These are phyloP conservation scores for Pandemis heparana DNA, from an alignment of 2,888 invertebrate species.

Conservation along the genomic window DNA sequence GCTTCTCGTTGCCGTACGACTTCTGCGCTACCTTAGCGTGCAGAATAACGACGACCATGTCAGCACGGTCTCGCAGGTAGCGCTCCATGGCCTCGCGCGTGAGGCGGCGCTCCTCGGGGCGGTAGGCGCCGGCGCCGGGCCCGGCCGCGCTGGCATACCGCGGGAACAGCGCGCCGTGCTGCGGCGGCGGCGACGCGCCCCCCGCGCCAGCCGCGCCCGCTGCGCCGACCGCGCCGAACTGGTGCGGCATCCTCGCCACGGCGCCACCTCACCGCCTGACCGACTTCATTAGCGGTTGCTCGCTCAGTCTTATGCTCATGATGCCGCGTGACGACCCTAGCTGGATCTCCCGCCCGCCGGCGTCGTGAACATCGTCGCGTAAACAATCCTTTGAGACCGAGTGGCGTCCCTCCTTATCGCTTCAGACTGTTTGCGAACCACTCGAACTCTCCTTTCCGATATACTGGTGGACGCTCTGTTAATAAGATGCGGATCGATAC, in stretches of 20 bases:
- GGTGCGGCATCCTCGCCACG: slow-evolving; percentile 91
- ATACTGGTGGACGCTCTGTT: slow-evolving; percentile 25
- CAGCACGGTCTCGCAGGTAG: slow-evolving; percentile 96
- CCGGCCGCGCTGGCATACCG: slow-evolving; percentile 87
- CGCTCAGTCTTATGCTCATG: slow-evolving; percentile 49
- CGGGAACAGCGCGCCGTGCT: slow-evolving; percentile 86
- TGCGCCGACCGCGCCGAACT: slow-evolving; percentile 89
- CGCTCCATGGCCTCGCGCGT: slow-evolving; percentile 98
- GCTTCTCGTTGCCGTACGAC: slow-evolving; percentile 99
- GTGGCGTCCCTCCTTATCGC: slow-evolving; percentile 56
- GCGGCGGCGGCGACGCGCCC: slow-evolving; percentile 85
- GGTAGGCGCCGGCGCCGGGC: slow-evolving; percentile 87
- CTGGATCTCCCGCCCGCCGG: slow-evolving; percentile 49
- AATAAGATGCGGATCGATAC: slow-evolving; percentile 70
- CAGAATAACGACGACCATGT: slow-evolving; percentile 98
- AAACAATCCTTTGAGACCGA: slow-evolving; percentile 42
- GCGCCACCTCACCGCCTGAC: slow-evolving; percentile 74
- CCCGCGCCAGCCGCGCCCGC: slow-evolving; percentile 93
- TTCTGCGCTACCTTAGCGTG: slow-evolving; percentile 99
- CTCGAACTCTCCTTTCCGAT: slow-evolving; percentile 44
- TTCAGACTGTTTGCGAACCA: slow-evolving; percentile 45
- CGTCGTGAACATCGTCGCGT: slow-evolving; percentile 23
- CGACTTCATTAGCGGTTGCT: slow-evolving; percentile 61
- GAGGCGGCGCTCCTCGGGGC: slow-evolving; percentile 92
- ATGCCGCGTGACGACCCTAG: slow-evolving; percentile 52